A percentile compares a stretch with the other conserved stretches of the same genome.
These are phyloP conservation scores for Colinus virginianus DNA, from an alignment of 2,113 vertebrate genomes.

Conservation along the genomic window DNA sequence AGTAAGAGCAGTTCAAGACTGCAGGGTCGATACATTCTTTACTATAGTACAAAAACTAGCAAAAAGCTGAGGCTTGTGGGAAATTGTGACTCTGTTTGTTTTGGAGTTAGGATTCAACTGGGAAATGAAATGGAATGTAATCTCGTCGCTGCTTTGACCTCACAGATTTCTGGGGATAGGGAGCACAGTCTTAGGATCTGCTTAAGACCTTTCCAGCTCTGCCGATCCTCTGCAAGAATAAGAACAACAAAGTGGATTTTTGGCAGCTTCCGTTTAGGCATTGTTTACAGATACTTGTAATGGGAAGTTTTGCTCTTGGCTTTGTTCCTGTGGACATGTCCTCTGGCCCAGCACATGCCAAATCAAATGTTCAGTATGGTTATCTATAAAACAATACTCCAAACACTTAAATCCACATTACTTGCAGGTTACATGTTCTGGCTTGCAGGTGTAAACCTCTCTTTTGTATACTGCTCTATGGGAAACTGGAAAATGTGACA, in stretches of 20 bases:
- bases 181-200: background rate
- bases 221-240: background rate
- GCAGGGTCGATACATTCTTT: rapidly evolving
- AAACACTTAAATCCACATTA: background rate
- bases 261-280: background rate
- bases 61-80: background rate
- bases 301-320: background rate
- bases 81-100: background rate
- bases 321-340: background rate
- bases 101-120: background rate
- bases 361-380: background rate
- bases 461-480: background rate
- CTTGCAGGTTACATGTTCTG: background rate
- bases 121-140: background rate
- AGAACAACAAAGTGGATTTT: background rate
- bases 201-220: background rate
- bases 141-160: background rate
- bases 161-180: background rate
- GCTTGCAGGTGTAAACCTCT: background rate
- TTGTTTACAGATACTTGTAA: background rate
- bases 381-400: background rate
- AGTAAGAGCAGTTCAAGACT: background rate
- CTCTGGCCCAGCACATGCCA: background rate
- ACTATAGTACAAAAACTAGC: background rate
- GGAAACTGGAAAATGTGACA: background rate